Evolutionary conservation across 2,888 invertebrate genomes (phyloP).

Genomic region (Eristalinus sepulchralis): DNA sequence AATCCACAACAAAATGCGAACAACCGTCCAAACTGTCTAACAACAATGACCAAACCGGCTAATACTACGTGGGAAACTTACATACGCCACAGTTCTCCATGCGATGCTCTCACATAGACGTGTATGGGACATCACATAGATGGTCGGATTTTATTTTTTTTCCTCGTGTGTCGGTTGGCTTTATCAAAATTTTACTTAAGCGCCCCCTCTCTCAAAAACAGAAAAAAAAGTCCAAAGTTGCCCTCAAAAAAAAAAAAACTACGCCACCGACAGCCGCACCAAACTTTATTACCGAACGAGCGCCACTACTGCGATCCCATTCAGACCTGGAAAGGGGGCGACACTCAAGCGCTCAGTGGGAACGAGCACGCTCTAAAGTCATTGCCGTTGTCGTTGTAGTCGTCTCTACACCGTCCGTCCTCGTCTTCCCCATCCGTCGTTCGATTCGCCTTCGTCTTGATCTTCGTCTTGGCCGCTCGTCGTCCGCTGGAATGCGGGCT

Average conservation of each 20-base stretch:
- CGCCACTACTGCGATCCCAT: slow-evolving; percentile 62
- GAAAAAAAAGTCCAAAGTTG: slow-evolving; percentile 25
- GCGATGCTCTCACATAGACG: background rate
- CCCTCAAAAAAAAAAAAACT: slow-evolving; percentile 29
- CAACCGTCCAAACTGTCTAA: background rate
- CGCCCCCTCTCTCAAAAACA: slow-evolving; percentile 38
- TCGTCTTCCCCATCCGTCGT: background rate
- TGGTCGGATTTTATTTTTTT: slow-evolving; percentile 31
- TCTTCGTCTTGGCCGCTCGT: background rate
- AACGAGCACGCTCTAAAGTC: slow-evolving; percentile 51
- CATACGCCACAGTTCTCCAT: slow-evolving; percentile 13
- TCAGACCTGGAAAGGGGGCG: slow-evolving; percentile 35
- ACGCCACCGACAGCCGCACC: slow-evolving; percentile 8
- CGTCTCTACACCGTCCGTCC: slow-evolving; percentile 9
- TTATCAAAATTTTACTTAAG: slow-evolving; percentile 56
- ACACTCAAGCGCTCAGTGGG: slow-evolving; percentile 38
- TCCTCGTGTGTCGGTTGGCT: slow-evolving; percentile 11
- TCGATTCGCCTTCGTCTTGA: background rate
- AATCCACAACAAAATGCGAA: slow-evolving; percentile 21
- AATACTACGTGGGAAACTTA: slow-evolving; percentile 53
- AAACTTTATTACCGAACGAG: slow-evolving; percentile 48
- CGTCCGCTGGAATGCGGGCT: slow-evolving; percentile 68
- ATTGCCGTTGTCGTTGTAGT: background rate
- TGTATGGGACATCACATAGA: slow-evolving; percentile 10
- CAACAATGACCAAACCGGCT: background rate